Conservation (phyloP, 2,797 vertebrate genomes). For the Pyrocephalus nanus region DNA sequence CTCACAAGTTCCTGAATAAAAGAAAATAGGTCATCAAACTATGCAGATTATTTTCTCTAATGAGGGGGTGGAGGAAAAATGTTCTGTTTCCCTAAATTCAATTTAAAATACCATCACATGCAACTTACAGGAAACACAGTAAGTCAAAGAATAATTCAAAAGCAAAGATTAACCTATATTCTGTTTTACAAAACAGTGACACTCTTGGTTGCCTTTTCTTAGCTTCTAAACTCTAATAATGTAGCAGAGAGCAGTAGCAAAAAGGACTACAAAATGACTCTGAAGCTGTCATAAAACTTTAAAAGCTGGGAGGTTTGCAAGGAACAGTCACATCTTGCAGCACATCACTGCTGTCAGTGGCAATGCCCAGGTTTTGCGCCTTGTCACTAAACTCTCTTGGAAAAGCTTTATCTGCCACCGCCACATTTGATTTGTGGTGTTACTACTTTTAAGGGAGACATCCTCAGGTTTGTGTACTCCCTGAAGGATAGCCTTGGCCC, state of each 20-base stretch:
- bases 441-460: not conserved
- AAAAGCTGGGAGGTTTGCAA: constrained; percentile 61
- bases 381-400: accelerated
- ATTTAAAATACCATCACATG: not conserved
- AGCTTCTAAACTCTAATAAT: constrained; percentile 35
- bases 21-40: constrained; percentile 31
- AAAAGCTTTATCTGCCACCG: not conserved
- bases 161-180: not conserved
- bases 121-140: not conserved
- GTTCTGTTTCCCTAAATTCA: not conserved
- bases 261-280: not conserved
- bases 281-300: not conserved
- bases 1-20: not conserved
- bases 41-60: constrained; percentile 1
- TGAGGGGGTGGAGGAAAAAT: not conserved
- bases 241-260: not conserved
- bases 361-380: not conserved
- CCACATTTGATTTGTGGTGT: not conserved
- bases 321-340: constrained; percentile 13
- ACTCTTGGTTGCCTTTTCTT: constrained; percentile 32
- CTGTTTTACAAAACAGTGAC: constrained; percentile 57
- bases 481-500: not conserved
- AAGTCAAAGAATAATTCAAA: not conserved
- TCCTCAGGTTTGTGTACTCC: not conserved
- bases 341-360: not conserved